Base-by-base conservation (phyloP, 2,113 vertebrate genomes). In the Peromyscus leucopus region DNA sequence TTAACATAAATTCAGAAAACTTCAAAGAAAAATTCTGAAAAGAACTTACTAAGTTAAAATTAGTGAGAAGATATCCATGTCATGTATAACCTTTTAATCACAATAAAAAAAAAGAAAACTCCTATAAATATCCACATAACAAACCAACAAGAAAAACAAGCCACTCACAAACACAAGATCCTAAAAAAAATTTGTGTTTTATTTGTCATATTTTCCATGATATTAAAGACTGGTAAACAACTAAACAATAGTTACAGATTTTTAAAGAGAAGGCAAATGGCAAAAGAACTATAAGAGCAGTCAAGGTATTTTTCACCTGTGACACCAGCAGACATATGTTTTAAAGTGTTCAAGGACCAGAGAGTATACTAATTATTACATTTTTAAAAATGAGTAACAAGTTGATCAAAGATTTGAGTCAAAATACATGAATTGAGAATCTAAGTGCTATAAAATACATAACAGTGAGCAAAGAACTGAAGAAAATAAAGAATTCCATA, bases 351-450 rank as follows among this genome's bases (percentile, higher is more conserved):
- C 24, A 91, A 78, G 22, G 12, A 89, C 89, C 17, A 94, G 5
- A 94, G 84, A 48, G 1, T 19, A 80, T 69, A 61, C 39, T n/a
- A 90, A 67, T 61, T 65, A 92, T 72, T 80, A 59, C 80, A 59
- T 9, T 39, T 67, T 75, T n/a, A 57, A 78, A 63, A 94, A 67
- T 36, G 4, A 89, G 83, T 36, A 80, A 89, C 9, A 11, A 36
- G 5, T 48, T 76, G 48, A 74, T 92, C 15, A 67, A 72, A 78
- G 12, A 91, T 75, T 6, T 94, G 42, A 42, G n/a, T 84, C 55
- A 39, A 59, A n/a, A 93, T 28, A n/a, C 93, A 84, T 88, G 15
- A 75, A 74, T 80, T 94, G 31, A 94, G 31, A 89, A 85, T 72
- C 31, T 1, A 2, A 22, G 2, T 85, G 24, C 1, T 75, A 36